Evolutionary conservation across 2,888 invertebrate species (phyloP).

Genomic region (Pasiphila rectangulata): DNA sequence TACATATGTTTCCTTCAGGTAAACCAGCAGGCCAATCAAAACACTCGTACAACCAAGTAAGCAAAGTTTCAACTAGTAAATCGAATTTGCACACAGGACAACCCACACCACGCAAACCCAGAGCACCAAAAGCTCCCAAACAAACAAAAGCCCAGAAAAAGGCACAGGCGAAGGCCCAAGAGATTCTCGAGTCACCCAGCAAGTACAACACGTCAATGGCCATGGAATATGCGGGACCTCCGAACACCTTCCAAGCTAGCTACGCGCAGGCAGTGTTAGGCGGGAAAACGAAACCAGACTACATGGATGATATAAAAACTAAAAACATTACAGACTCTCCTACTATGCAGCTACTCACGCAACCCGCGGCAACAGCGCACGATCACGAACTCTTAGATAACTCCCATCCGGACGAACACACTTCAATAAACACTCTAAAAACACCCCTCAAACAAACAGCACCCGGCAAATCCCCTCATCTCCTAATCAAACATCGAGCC

Average conservation of each 20-base stretch:
- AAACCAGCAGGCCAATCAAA: constrained; percentile 74
- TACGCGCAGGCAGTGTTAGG: constrained; percentile 71
- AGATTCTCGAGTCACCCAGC: constrained; percentile 51
- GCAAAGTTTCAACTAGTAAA: constrained; percentile 77
- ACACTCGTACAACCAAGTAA: constrained; percentile 78
- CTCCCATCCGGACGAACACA: constrained; percentile 57
- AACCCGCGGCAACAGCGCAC: constrained; percentile 61
- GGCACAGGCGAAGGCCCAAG: constrained; percentile 51
- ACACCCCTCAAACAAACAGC: constrained; percentile 52
- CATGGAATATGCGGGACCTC: constrained; percentile 62
- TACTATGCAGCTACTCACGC: constrained; percentile 65
- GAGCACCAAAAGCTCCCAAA: constrained; percentile 51
- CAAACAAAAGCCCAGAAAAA: constrained; percentile 57
- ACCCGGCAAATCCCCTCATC: constrained; percentile 63
- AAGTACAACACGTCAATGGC: constrained; percentile 56
- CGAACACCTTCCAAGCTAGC: constrained; percentile 72
- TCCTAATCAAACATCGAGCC: constrained; percentile 65
- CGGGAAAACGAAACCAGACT: constrained; percentile 60
- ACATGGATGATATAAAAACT: constrained; percentile 58
- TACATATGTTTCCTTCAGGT: constrained; percentile 49
- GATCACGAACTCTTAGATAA: constrained; percentile 56
- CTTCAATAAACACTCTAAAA: constrained; percentile 54
- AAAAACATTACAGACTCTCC: constrained; percentile 63
- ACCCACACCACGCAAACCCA: constrained; percentile 51
- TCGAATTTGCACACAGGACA: constrained; percentile 60